Conservation (phyloP, 2,888 invertebrate species). For the Petrophora chlorosata region DNA sequence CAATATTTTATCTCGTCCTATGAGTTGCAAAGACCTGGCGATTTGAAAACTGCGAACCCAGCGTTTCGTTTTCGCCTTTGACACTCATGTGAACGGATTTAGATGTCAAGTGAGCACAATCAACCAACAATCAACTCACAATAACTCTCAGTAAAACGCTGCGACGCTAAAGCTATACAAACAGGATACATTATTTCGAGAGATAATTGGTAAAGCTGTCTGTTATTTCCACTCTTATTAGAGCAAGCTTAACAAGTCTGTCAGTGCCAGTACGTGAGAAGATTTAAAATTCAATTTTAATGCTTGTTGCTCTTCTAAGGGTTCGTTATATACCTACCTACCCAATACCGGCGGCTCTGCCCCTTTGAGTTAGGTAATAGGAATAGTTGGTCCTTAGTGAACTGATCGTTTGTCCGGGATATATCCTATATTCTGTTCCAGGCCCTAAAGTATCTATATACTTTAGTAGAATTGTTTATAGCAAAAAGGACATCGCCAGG, state of each 20-base stretch:
- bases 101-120: constrained; percentile 51
- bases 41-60: constrained; percentile 35
- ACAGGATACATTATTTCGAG: constrained; percentile 18
- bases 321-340: too few relatives aligned
- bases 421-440: too few relatives aligned
- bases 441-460: too few relatives aligned
- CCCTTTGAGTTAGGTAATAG: too few relatives aligned
- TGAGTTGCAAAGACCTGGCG: constrained; percentile 33
- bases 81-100: constrained; percentile 49
- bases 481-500: too few relatives aligned
- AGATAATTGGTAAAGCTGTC: constrained; percentile 18
- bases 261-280: constrained; percentile 19
- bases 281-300: constrained; percentile 26
- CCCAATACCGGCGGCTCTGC: too few relatives aligned
- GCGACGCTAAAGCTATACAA: constrained; percentile 26
- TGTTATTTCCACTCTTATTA: constrained; percentile 19
- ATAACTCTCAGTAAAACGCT: constrained; percentile 30
- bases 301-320: constrained; percentile 9
- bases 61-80: constrained; percentile 44
- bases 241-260: constrained; percentile 26
- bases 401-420: too few relatives aligned
- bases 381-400: too few relatives aligned
- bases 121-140: too few relatives aligned
- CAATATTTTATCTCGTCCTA: constrained; percentile 28
- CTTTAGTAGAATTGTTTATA: too few relatives aligned